Conservation (phyloP, 2,113 vertebrate genomes). For the Aepyceros melampus region DNA sequence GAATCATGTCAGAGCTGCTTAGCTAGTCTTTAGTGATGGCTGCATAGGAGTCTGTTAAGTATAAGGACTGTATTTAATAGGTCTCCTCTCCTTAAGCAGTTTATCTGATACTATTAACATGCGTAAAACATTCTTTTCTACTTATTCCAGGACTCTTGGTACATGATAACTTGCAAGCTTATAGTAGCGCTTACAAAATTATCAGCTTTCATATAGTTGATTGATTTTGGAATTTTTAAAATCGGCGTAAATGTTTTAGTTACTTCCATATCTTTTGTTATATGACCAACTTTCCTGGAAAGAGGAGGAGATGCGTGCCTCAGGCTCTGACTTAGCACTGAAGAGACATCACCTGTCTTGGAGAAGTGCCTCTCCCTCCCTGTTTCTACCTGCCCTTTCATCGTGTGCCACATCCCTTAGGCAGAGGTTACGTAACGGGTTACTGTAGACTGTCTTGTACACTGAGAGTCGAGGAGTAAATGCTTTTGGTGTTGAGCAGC, state of each 20-base stretch:
- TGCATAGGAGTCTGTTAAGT: neutral
- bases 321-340: neutral
- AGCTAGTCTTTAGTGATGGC: neutral
- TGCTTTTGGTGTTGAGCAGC: neutral
- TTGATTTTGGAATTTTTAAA: neutral
- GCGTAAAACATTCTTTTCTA: neutral
- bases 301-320: neutral
- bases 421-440: neutral
- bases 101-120: neutral
- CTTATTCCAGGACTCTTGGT: neutral
- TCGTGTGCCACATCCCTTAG: neutral
- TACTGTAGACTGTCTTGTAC: neutral
- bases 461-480: neutral
- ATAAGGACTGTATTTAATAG: neutral
- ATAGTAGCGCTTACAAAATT: neutral
- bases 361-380: neutral
- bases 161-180: neutral
- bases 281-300: neutral
- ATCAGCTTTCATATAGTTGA: neutral
- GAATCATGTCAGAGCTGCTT: neutral
- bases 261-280: neutral
- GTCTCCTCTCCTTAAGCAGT: neutral
- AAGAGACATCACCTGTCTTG: neutral
- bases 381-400: neutral
- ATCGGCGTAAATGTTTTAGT: neutral